A percentile compares a stretch with the other conserved stretches of the same genome.
phyloP scores from a whole-genome alignment of 2,888 invertebrate species.

The Trissonchulus latispiculum region DNA sequence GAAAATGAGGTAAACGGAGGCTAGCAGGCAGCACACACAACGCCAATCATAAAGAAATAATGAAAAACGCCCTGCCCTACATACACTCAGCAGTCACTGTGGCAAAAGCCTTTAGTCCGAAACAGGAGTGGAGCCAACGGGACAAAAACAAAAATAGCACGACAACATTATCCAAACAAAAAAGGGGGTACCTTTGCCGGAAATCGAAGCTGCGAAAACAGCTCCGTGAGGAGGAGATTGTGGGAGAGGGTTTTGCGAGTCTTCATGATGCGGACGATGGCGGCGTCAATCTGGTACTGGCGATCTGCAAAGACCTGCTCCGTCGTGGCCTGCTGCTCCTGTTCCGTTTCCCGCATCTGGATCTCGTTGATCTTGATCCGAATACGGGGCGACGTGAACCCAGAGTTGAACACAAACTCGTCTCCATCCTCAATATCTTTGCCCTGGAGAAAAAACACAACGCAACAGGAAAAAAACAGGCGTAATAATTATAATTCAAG shows the following conservation, averaged over 20 bases:
- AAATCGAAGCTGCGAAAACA: constrained; percentile 94
- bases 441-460: constrained; percentile 60
- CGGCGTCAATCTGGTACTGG: constrained; percentile 99
- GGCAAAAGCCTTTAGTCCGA: too few species aligned
- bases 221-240: constrained; percentile 88
- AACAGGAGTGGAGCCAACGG: too few species aligned
- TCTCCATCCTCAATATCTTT: constrained; percentile 79
- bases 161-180: too few species aligned
- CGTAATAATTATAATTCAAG: too few species aligned
- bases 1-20: too few species aligned
- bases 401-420: constrained; percentile 76
- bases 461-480: too few species aligned
- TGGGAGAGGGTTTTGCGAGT: constrained; percentile 92
- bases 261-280: constrained; percentile 98
- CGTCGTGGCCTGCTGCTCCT: constrained; percentile 88
- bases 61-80: too few species aligned
- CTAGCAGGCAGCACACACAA: too few species aligned
- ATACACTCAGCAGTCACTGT: too few species aligned
- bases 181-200: constrained; percentile 98
- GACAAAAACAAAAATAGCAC: too few species aligned
- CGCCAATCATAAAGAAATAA: too few species aligned
- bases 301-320: constrained; percentile 97
- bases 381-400: constrained; percentile 90
- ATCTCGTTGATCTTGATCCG: constrained; percentile 99
- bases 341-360: constrained; percentile 98